These are phyloP conservation scores for Erebia palarica DNA, from an alignment of 2,888 invertebrate genomes.

Conservation along the genomic window DNA sequence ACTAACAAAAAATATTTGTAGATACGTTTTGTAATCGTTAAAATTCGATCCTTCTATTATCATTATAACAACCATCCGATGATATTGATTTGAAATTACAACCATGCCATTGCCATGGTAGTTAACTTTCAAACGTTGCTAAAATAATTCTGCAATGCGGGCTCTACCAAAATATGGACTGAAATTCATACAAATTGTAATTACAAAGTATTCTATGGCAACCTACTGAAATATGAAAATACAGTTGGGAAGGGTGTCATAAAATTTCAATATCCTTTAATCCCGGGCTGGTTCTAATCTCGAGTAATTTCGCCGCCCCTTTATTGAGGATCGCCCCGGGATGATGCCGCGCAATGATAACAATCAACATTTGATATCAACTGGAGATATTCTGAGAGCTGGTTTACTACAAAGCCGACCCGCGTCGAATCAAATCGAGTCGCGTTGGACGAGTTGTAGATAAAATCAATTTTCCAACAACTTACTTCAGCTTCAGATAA, in stretches of 20 bases:
- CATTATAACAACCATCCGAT: too few relatives aligned
- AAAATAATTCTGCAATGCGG: not conserved
- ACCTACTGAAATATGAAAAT: not conserved
- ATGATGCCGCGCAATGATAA: slow-evolving; percentile 32
- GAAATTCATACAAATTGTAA: not conserved
- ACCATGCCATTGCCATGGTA: not conserved
- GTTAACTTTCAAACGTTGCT: not conserved
- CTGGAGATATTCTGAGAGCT: not conserved
- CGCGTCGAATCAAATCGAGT: too few relatives aligned
- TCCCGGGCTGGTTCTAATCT: slow-evolving; percentile 55
- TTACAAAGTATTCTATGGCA: not conserved
- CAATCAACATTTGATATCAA: slow-evolving; percentile 30
- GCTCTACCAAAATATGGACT: not conserved
- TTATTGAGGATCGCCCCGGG: slow-evolving; percentile 40
- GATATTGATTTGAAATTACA: not conserved
- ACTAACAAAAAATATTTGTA: not conserved
- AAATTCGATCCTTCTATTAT: too few relatives aligned
- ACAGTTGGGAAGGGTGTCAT: slow-evolving; percentile 14
- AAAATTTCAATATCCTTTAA: slow-evolving; percentile 34
- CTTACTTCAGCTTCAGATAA: too few relatives aligned
- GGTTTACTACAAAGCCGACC: not conserved
- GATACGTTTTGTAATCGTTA: too few relatives aligned
- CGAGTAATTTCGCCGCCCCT: slow-evolving; percentile 54
- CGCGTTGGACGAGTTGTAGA: too few relatives aligned
- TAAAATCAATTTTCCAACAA: too few relatives aligned